Evolutionary conservation across 2,888 invertebrate genomes (phyloP), one percentile per base, ranked within the genome.

Genomic region (Drosophila koepferae): DNA sequence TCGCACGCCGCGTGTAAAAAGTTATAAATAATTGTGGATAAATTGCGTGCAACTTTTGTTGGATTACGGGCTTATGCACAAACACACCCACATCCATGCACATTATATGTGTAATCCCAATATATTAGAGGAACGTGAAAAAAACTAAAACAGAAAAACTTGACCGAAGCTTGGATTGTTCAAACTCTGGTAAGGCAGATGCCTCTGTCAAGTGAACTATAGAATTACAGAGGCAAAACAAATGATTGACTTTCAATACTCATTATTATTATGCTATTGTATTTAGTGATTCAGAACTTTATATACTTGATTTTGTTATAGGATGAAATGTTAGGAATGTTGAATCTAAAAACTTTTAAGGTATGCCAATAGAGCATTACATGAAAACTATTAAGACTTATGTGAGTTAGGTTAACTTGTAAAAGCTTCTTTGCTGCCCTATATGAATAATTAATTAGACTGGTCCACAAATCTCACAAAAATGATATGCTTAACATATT

Each of bases 1-100:
- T 60, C 46, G 63, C 82, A 84, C 84, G 83, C 80, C 67, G 83
- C 85, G 72, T 82, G 85, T 20, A 71, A 73, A 72, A 58, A 49
- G 63, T 61, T 41, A 55, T 60, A 64, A 75, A 73, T 44, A 73
- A 79, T 70, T 65, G 34, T 48, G 28, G 20, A 54, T 72, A 46
- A 63, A 73, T 44, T 60, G 46, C 46, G 41, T 55, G 9, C 28
- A 64, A 49, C 34, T 64, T 56, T 64, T 49, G 44, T 58, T 10
- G 46, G 36, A 40, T 54, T 60, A 55, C 18, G 34, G 31, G 20
- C 48, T 59, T 69, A 41, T 53, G 18, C 44, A 46, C 16, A 38
- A 20, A 36, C n/a, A 14, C 9, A 55, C 9, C 10, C 34, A 36
- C 36, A 38, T 3, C 38, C 18, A 53, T 8, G n/a, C 0, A 23